Evolutionary conservation across 2,113 vertebrate species (phyloP).

Genomic region (Lipophrys pholis): DNA sequence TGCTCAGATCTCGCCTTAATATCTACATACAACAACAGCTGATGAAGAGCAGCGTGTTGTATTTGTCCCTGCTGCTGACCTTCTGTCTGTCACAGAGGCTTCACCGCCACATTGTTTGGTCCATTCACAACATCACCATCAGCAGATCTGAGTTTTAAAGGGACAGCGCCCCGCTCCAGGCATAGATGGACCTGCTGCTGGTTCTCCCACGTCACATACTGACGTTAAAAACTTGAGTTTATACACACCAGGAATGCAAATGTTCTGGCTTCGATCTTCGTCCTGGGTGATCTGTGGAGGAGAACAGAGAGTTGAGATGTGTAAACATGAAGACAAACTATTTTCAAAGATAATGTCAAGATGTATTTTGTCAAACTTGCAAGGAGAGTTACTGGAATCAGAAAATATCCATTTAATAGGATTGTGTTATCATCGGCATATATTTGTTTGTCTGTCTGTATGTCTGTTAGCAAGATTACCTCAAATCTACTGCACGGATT

Average conservation of each 20-base stretch:
- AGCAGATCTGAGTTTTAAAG: constrained; percentile 64
- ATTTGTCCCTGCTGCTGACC: constrained; percentile 22
- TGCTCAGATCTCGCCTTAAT: not conserved
- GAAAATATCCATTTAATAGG: no score
- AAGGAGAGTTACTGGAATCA: no score
- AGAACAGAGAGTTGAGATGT: constrained; percentile 29
- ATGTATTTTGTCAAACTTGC: no score
- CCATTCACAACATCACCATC: constrained; percentile 61
- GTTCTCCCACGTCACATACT: not conserved
- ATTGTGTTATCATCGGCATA: no score
- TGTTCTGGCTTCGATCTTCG: constrained; percentile 89
- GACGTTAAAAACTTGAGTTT: not conserved
- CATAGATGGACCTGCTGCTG: not conserved
- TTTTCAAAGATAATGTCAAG: not conserved
- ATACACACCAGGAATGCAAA: constrained; percentile 87
- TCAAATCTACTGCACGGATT: no score
- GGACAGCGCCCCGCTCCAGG: constrained; percentile 21
- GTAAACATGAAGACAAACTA: no score
- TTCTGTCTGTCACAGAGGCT: constrained; percentile 31
- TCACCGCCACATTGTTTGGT: constrained; percentile 55
- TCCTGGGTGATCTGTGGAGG: constrained; percentile 84
- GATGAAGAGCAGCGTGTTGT: constrained; percentile 12
- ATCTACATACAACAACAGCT: constrained; percentile 23
- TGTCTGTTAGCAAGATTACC: no score
- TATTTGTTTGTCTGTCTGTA: no score